A percentile compares a stretch with the other conserved stretches of the same genome.
Evolutionary conservation across 2,113 vertebrate genomes (phyloP).

Genomic region (Phaethornis superciliosus): DNA sequence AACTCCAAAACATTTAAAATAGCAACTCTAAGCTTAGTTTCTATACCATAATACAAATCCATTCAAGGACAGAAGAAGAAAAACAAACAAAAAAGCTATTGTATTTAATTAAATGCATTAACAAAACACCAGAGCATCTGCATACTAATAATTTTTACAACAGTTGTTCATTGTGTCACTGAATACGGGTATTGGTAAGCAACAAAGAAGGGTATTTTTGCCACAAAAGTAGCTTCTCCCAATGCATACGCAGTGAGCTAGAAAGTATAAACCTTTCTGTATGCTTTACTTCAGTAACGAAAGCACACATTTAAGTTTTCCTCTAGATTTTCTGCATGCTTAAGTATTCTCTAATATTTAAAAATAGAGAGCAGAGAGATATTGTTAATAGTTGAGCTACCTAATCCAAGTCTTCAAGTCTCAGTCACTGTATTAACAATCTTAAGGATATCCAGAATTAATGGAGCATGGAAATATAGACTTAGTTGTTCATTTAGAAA

Average conservation of each 20-base stretch:
- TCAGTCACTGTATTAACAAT: background rate
- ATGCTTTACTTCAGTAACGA: background rate
- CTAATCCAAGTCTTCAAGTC: background rate
- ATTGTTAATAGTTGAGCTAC: background rate
- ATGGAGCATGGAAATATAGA: background rate
- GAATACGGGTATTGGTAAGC: conserved; percentile 82
- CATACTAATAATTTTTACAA: conserved; percentile 86
- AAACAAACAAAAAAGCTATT: conserved; percentile 80
- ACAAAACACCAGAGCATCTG: conserved; percentile 87
- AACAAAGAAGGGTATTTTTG: conserved; percentile 80
- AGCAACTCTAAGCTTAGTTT: conserved; percentile 15
- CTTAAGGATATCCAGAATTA: background rate
- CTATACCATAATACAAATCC: conserved; percentile 74
- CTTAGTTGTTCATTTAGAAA: background rate
- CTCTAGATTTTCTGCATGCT: background rate
- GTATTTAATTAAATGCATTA: conserved; percentile 82
- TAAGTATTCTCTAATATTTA: background rate
- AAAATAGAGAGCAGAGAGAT: background rate
- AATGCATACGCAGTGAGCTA: background rate
- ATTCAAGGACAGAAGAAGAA: conserved; percentile 62
- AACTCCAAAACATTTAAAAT: conserved; percentile 9
- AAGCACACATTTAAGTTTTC: background rate
- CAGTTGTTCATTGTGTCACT: conserved; percentile 86
- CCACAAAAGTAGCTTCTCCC: conserved; percentile 67
- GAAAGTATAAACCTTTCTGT: conserved; percentile 32